Evolutionary conservation across 2,113 vertebrate species (phyloP).

Genomic region (Chinchilla lanigera): DNA sequence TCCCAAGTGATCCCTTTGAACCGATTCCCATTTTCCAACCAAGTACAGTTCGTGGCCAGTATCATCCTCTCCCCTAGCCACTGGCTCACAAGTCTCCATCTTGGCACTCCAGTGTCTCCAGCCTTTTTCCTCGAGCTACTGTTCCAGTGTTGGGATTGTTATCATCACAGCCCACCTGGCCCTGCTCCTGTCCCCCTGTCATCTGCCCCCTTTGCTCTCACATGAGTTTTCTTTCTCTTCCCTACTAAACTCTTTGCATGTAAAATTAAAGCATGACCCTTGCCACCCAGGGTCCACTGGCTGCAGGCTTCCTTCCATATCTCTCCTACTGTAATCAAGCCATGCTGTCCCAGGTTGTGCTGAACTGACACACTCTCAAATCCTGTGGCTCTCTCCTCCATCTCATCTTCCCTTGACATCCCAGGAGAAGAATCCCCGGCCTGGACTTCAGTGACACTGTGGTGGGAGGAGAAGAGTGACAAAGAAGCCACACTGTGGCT

Average conservation of each 20-base stretch:
- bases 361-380: background rate
- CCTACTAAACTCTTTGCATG: background rate
- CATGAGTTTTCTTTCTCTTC: slow-evolving; percentile 1
- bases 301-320: background rate
- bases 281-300: background rate
- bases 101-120: background rate
- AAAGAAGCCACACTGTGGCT: background rate
- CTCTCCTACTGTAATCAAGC: background rate
- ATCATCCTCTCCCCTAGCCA: background rate
- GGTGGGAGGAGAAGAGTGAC: background rate
- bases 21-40: background rate
- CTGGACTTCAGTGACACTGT: background rate
- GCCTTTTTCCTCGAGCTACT: background rate
- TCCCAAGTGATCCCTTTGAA: background rate
- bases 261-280: background rate
- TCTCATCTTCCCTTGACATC: background rate
- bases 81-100: background rate
- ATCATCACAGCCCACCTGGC: background rate
- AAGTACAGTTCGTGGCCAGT: background rate
- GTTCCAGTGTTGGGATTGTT: background rate
- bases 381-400: background rate
- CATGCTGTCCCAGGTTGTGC: background rate
- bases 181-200: background rate
- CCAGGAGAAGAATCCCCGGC: background rate
- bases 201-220: background rate